These are phyloP conservation scores for Uloborus plumipes DNA, from an alignment of 2,888 invertebrate genomes.

Conservation along the genomic window DNA sequence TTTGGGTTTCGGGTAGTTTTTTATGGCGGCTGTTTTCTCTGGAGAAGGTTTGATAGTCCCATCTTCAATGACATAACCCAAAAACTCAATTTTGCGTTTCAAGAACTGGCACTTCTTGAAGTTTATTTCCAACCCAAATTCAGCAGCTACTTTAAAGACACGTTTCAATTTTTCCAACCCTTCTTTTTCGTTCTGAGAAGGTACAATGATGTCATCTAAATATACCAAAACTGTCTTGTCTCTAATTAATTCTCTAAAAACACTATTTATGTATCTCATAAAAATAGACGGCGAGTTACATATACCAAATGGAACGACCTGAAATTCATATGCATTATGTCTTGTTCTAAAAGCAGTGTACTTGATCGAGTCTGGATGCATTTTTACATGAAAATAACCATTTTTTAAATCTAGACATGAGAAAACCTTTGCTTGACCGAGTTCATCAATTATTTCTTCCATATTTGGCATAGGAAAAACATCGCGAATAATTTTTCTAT, in stretches of 20 bases:
- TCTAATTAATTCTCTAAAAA: background rate
- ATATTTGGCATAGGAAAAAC: constrained; percentile 10
- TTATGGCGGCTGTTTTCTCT: background rate
- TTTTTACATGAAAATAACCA: constrained; percentile 11
- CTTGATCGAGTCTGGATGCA: background rate
- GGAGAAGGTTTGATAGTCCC: constrained; percentile 19
- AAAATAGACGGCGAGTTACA: background rate
- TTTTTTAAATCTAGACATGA: constrained; percentile 23
- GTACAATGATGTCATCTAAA: background rate
- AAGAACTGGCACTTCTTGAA: constrained; percentile 36
- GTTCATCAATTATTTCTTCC: constrained; percentile 20
- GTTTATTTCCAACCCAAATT: constrained; percentile 35
- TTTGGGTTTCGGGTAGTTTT: background rate
- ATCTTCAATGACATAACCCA: constrained; percentile 30
- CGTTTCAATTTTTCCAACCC: background rate
- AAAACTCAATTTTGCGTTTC: constrained; percentile 5
- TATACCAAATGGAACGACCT: background rate
- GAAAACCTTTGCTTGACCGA: constrained; percentile 5
- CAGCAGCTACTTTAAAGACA: background rate
- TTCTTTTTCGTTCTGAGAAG: background rate
- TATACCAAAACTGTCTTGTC: background rate
- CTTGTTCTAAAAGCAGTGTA: background rate
- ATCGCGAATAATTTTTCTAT: constrained; percentile 15
- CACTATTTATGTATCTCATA: background rate
- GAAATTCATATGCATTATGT: background rate